A percentile compares a stretch with the other conserved stretches of the same genome.
Conservation (phyloP, 2,888 invertebrate genomes). For the Heteromurus nitidus region DNA sequence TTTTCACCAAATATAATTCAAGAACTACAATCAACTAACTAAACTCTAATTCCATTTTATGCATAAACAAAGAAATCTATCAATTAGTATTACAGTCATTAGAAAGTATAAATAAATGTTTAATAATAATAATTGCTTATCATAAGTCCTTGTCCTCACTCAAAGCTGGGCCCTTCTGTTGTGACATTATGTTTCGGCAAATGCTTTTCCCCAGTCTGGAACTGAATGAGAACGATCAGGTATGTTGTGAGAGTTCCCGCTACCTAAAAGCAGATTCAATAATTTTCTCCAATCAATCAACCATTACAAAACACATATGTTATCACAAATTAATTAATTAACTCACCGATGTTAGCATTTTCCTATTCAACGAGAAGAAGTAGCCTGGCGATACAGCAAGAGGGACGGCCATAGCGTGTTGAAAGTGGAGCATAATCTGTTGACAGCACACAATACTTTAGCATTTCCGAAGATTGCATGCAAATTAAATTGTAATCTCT, state of each 20-base stretch:
- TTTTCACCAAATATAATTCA: background rate
- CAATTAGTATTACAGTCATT: background rate
- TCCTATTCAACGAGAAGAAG: slow-evolving; percentile 48
- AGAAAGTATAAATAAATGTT: background rate
- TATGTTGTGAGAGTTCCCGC: slow-evolving; percentile 40
- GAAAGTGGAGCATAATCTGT: slow-evolving; percentile 49
- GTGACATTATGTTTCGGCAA: background rate
- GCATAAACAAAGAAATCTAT: background rate
- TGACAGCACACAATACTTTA: no score
- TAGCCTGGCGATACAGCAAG: slow-evolving; percentile 40
- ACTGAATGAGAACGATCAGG: slow-evolving; percentile 20
- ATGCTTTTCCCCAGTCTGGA: slow-evolving; percentile 9
- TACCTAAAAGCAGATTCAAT: no score
- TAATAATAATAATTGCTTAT: background rate
- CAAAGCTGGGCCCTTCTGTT: background rate
- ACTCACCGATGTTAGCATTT: slow-evolving; percentile 41
- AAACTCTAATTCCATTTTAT: background rate
- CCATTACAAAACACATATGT: no score
- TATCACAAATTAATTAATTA: slow-evolving; percentile 1
- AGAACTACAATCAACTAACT: background rate
- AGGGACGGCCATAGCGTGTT: slow-evolving; percentile 49
- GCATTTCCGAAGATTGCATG: background rate
- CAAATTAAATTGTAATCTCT: no score
- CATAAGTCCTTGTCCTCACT: background rate
- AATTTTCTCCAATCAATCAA: no score